phyloP scores from a whole-genome alignment of 2,888 invertebrate genomes.

The Mycogona germanica region DNA sequence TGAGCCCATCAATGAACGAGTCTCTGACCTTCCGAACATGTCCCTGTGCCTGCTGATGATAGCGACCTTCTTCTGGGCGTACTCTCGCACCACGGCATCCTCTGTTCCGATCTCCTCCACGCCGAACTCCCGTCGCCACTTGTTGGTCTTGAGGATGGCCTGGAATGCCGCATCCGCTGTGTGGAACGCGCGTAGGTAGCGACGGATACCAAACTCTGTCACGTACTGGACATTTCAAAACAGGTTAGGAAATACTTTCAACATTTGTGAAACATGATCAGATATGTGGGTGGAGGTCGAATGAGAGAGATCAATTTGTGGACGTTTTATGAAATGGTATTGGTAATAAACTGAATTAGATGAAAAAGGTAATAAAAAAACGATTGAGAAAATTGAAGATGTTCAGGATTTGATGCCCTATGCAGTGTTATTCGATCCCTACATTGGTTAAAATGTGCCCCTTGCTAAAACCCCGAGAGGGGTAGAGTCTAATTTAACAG shows the following conservation, averaged over 20 bases:
- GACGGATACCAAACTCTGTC: slow-evolving; percentile 50
- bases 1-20: neutral
- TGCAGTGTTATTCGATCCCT: too few relatives aligned
- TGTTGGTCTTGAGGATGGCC: slow-evolving; percentile 65
- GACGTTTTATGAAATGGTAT: neutral
- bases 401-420: too few relatives aligned
- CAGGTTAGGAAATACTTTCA: too few relatives aligned
- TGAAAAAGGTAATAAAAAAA: too few relatives aligned
- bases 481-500: too few relatives aligned
- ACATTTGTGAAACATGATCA: neutral
- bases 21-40: slow-evolving; percentile 41
- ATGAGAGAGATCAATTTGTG: neutral
- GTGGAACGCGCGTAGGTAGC: slow-evolving; percentile 61
- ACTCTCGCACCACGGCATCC: slow-evolving; percentile 42
- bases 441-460: too few relatives aligned
- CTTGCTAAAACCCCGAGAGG: too few relatives aligned
- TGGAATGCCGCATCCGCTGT: slow-evolving; percentile 57
- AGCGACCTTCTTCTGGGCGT: slow-evolving; percentile 48
- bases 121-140: slow-evolving; percentile 62
- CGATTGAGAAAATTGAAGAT: too few relatives aligned
- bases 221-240: slow-evolving; percentile 40
- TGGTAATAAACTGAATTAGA: neutral
- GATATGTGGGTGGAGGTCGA: neutral
- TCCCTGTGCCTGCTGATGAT: slow-evolving; percentile 57
- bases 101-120: slow-evolving; percentile 46